Evolutionary conservation across 2,113 vertebrate species (phyloP).

Genomic region (Dolichotis patagonum): DNA sequence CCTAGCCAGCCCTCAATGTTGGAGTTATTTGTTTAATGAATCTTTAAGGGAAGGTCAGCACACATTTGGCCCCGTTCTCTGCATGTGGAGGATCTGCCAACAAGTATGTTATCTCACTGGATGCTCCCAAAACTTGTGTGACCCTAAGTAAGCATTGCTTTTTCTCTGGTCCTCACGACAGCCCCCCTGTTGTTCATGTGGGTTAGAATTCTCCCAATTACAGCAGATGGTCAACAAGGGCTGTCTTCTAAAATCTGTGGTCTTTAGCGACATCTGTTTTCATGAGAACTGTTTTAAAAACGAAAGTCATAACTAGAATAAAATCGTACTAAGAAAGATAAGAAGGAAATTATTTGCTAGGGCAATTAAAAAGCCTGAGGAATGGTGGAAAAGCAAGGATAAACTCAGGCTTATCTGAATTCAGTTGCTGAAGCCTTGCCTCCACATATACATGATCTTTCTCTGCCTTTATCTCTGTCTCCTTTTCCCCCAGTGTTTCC

Average conservation of each 20-base stretch:
- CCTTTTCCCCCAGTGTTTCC: background rate
- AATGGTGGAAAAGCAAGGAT: background rate
- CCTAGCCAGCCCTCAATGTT: background rate
- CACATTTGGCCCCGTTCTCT: background rate
- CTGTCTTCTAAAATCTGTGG: background rate
- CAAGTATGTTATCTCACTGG: background rate
- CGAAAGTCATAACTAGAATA: background rate
- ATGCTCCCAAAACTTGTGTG: background rate
- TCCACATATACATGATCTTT: background rate
- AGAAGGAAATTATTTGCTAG: conserved; percentile 3
- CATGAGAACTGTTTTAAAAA: background rate
- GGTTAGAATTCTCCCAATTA: background rate
- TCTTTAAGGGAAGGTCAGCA: background rate
- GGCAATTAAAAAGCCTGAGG: background rate
- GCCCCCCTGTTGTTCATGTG: background rate
- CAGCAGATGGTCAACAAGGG: background rate
- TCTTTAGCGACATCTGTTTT: background rate
- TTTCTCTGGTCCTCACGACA: background rate
- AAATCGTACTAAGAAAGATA: background rate
- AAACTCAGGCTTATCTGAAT: background rate
- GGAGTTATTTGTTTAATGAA: background rate
- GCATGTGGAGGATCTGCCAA: background rate
- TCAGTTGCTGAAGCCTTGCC: background rate
- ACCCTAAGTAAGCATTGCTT: background rate
- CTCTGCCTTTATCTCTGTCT: background rate